Evolutionary conservation across 2,888 invertebrate species (phyloP).

Genomic region (Trichogramma evanescens): DNA sequence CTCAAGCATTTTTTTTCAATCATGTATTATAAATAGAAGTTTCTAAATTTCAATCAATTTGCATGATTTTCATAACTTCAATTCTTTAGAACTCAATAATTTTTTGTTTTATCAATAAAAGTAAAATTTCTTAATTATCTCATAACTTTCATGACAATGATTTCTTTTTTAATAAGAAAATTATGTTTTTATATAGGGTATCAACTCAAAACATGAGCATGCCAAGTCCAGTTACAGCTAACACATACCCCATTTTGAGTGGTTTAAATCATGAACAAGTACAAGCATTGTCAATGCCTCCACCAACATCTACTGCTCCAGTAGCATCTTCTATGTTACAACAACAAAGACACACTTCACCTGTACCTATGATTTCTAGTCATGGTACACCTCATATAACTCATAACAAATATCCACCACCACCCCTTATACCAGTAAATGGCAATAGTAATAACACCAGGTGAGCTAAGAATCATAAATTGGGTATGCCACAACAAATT

Average conservation of each 20-base stretch:
- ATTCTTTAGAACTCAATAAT: too few species aligned
- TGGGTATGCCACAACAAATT: neutral
- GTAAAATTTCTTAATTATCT: too few species aligned
- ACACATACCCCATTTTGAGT: slow-evolving; percentile 48
- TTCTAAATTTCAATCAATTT: too few species aligned
- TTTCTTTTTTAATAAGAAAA: too few species aligned
- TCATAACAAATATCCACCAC: slow-evolving; percentile 50
- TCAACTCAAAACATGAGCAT: slow-evolving; percentile 44
- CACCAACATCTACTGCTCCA: slow-evolving; percentile 29
- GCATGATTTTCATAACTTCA: too few species aligned
- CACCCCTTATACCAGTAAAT: slow-evolving; percentile 53
- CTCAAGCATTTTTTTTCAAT: too few species aligned
- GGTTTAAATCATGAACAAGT: slow-evolving; percentile 45
- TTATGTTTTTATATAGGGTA: slow-evolving; percentile 42
- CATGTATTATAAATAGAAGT: too few species aligned
- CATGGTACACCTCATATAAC: slow-evolving; percentile 30
- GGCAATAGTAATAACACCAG: slow-evolving; percentile 34
- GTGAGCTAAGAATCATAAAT: slow-evolving; percentile 1
- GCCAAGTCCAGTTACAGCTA: slow-evolving; percentile 40
- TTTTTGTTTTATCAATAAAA: too few species aligned
- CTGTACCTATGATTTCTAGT: slow-evolving; percentile 27
- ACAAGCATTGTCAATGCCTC: slow-evolving; percentile 45
- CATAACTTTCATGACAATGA: too few species aligned
- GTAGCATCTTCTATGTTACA: slow-evolving; percentile 40
- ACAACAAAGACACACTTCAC: slow-evolving; percentile 45